These are phyloP conservation scores for Caenorhabditis tropicalis DNA, from an alignment of 1,140 invertebrate genomes.

Conservation along the genomic window DNA sequence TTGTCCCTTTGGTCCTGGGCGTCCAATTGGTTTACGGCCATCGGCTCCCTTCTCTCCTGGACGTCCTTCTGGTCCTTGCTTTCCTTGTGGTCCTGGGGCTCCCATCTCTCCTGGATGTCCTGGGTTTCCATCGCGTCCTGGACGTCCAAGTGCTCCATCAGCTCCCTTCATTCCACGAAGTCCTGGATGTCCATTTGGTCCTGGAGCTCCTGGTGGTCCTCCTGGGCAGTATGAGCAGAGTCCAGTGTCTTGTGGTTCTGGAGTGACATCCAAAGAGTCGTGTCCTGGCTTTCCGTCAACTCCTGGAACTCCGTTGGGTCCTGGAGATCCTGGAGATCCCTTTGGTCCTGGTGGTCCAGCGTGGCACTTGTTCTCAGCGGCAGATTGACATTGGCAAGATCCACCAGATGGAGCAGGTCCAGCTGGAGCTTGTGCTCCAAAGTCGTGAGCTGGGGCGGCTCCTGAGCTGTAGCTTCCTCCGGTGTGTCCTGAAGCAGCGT, in stretches of 20 bases:
- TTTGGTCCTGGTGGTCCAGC: constrained; percentile 65
- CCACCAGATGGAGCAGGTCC: constrained; percentile 36
- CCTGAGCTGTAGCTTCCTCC: neutral
- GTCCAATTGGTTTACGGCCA: constrained; percentile 56
- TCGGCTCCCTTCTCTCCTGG: constrained; percentile 57
- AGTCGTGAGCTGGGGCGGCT: constrained; percentile 55
- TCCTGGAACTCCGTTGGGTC: constrained; percentile 54
- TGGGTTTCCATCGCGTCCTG: constrained; percentile 68
- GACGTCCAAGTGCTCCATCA: constrained; percentile 63
- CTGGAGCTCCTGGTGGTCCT: constrained; percentile 46
- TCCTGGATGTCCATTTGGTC: constrained; percentile 67
- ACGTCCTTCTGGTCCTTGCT: constrained; percentile 53
- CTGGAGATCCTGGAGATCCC: constrained; percentile 60
- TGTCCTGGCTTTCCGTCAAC: constrained; percentile 49
- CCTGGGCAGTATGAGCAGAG: constrained; percentile 51
- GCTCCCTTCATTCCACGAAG: constrained; percentile 66
- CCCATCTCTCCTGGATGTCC: constrained; percentile 62
- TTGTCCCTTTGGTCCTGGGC: constrained; percentile 61
- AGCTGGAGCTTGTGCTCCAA: constrained; percentile 62
- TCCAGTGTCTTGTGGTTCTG: constrained; percentile 42
- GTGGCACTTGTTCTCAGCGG: constrained; percentile 68
- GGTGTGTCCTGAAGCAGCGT: neutral
- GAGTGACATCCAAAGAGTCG: constrained; percentile 47
- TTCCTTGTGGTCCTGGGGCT: constrained; percentile 62
- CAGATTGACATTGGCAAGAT: constrained; percentile 62